Evolutionary conservation across 2,797 vertebrate species (phyloP).

Genomic region (Anniella stebbinsi): DNA sequence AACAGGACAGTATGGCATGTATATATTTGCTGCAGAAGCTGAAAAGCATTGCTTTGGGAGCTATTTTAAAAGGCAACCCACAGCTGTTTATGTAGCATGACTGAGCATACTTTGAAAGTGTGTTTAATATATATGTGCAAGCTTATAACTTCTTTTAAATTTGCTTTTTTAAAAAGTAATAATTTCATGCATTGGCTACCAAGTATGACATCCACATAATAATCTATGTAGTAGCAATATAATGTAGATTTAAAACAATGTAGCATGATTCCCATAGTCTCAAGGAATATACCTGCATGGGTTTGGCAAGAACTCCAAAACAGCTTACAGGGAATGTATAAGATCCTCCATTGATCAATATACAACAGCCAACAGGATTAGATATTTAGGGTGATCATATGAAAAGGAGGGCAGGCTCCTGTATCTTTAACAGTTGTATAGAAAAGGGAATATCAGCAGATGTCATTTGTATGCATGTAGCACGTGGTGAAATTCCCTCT

Average conservation of each 20-base stretch:
- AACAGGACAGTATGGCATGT: background rate
- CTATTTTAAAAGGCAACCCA: background rate
- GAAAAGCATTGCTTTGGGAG: background rate
- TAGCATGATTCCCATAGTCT: background rate
- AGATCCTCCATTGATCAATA: background rate
- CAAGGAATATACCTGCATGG: background rate
- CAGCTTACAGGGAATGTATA: background rate
- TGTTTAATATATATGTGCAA: background rate
- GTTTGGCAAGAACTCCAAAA: background rate
- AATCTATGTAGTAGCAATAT: background rate
- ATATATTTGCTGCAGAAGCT: background rate
- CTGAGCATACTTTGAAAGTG: background rate
- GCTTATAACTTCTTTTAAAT: background rate
- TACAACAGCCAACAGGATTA: background rate
- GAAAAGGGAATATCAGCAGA: too few species aligned
- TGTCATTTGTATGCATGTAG: too few species aligned
- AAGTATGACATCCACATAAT: background rate
- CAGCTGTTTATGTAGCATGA: background rate
- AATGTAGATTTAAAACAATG: background rate
- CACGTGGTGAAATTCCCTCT: too few species aligned
- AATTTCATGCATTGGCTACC: background rate
- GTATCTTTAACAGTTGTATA: too few species aligned
- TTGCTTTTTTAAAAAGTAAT: background rate
- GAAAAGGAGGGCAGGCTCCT: too few species aligned
- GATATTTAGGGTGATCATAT: too few species aligned